These are phyloP conservation scores for Mythimna ferrago DNA, from an alignment of 2,888 invertebrate species.

Conservation along the genomic window DNA sequence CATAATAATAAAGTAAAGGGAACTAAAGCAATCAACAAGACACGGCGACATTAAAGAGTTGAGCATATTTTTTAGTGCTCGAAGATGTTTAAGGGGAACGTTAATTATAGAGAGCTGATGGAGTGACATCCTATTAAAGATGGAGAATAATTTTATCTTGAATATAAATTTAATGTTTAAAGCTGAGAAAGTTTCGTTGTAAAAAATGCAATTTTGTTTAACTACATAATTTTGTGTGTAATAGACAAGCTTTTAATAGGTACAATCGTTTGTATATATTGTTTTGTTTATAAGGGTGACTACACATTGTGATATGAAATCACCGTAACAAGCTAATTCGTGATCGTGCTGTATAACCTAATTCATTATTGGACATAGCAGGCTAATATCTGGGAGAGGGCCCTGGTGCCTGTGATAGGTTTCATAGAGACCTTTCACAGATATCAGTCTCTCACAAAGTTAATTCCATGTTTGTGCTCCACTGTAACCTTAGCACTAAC, in stretches of 20 bases:
- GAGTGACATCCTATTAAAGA: constrained; percentile 57
- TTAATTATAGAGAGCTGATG: constrained; percentile 73
- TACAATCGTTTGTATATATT: background rate
- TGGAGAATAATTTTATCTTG: constrained; percentile 46
- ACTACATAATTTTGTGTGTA: constrained; percentile 1
- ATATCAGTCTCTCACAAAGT: no score
- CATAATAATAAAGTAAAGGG: constrained; percentile 71
- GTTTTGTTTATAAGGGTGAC: background rate
- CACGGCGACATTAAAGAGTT: constrained; percentile 72
- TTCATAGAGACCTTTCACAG: no score
- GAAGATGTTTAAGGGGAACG: constrained; percentile 68
- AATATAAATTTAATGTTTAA: constrained; percentile 36
- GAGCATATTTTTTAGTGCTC: constrained; percentile 72
- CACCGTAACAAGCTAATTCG: no score
- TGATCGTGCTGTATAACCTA: no score
- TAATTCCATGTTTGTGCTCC: no score
- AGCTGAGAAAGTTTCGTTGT: constrained; percentile 23
- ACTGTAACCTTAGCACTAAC: no score
- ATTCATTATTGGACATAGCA: no score
- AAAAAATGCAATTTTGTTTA: constrained; percentile 29
- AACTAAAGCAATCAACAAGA: constrained; percentile 70
- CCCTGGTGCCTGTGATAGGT: no score
- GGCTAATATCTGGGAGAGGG: no score
- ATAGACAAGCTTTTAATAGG: background rate
- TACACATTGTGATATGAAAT: background rate